These are phyloP conservation scores for Drosophila pruinosa DNA, from an alignment of 1,140 invertebrate genomes.

Conservation along the genomic window DNA sequence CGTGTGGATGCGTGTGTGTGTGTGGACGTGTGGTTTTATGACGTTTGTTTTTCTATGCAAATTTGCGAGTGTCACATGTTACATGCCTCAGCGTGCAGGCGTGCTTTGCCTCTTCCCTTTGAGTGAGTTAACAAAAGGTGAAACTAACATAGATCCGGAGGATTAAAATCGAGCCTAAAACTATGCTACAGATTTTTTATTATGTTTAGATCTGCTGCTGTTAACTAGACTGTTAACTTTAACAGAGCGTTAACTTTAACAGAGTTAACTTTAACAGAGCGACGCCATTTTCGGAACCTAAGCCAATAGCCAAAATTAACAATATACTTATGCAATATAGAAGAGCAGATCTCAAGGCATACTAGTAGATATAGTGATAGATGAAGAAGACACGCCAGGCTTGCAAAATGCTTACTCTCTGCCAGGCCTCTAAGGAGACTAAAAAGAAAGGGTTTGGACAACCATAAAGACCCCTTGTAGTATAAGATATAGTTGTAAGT, in stretches of 20 bases:
- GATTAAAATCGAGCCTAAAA: background rate
- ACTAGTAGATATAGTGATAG: too few relatives aligned
- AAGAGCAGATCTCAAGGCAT: too few relatives aligned
- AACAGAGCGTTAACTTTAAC: too few relatives aligned
- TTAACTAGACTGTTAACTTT: too few relatives aligned
- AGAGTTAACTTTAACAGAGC: background rate
- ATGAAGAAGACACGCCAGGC: too few relatives aligned
- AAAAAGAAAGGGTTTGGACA: too few relatives aligned
- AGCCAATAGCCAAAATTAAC: too few relatives aligned
- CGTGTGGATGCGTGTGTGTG: background rate
- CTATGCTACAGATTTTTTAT: background rate
- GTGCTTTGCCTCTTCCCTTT: background rate
- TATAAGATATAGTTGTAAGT: too few relatives aligned
- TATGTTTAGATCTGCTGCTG: background rate
- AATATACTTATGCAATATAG: too few relatives aligned
- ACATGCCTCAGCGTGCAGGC: background rate
- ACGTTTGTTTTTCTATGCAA: constrained; percentile 72
- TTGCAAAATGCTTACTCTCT: too few relatives aligned
- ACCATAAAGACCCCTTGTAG: too few relatives aligned
- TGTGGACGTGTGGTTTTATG: constrained; percentile 13
- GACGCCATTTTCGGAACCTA: background rate
- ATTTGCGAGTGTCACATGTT: constrained; percentile 32
- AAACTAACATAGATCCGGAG: background rate
- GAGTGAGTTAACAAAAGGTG: background rate
- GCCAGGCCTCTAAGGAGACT: too few relatives aligned